phyloP scores from a whole-genome alignment of 2,797 vertebrate genomes.

The Rhodeus uyekii region DNA sequence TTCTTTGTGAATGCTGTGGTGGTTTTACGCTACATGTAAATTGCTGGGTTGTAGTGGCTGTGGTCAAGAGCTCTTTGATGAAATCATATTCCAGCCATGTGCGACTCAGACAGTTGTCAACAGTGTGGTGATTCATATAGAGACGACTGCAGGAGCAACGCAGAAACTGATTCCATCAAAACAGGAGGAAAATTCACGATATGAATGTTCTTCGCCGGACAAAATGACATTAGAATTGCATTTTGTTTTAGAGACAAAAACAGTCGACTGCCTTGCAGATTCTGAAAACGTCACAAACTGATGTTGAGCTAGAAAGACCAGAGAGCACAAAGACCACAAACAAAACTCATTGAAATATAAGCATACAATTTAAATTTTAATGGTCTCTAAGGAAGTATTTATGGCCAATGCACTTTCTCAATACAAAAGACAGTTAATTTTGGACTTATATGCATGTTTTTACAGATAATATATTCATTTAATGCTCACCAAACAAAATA shows the following conservation, averaged over 20 bases:
- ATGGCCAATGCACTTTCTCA: neutral
- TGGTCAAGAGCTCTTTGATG: conserved; percentile 56
- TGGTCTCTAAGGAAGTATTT: neutral
- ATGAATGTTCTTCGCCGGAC: neutral
- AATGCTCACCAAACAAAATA: neutral
- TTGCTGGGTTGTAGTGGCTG: conserved; percentile 51
- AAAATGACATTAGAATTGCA: neutral
- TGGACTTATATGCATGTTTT: neutral
- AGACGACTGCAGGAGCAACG: conserved; percentile 32
- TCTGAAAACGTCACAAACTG: neutral
- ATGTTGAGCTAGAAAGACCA: neutral
- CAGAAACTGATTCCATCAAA: conserved; percentile 18
- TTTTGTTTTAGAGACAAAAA: neutral
- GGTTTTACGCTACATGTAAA: conserved; percentile 52
- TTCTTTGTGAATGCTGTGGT: conserved; percentile 15
- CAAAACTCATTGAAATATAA: neutral
- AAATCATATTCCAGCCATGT: conserved; percentile 53
- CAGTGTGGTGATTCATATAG: conserved; percentile 42
- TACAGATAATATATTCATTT: neutral
- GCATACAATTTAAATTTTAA: neutral
- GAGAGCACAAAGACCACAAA: neutral
- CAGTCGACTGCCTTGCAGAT: neutral
- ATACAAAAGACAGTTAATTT: neutral
- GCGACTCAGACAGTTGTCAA: conserved; percentile 44
- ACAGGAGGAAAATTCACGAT: neutral